These are phyloP conservation scores for Lumbricus terrestris DNA, from an alignment of 2,888 invertebrate genomes.

Conservation along the genomic window DNA sequence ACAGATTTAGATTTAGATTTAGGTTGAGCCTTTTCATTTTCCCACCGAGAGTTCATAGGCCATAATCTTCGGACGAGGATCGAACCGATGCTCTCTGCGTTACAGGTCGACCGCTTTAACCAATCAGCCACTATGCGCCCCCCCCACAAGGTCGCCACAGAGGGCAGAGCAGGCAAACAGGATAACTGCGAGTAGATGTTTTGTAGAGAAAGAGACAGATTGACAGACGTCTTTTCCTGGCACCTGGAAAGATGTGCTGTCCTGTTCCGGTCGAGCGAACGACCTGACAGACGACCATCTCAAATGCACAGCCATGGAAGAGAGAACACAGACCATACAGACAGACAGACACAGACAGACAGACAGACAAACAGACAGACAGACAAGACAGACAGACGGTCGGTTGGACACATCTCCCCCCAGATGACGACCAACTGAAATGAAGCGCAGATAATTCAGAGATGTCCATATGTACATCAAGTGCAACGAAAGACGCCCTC, in stretches of 20 bases:
- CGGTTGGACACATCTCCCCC: neutral
- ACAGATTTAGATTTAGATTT: too few species aligned
- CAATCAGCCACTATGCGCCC: too few species aligned
- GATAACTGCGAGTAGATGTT: neutral
- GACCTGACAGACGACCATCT: neutral
- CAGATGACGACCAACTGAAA: neutral
- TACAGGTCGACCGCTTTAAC: too few species aligned
- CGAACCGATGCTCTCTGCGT: too few species aligned
- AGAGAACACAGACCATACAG: too few species aligned
- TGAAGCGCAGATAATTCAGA: neutral
- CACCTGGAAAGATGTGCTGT: neutral
- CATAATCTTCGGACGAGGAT: too few species aligned
- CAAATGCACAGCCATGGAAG: neutral
- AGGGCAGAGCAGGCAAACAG: neutral
- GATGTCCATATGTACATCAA: neutral
- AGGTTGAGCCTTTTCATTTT: too few species aligned
- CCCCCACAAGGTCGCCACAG: too few species aligned
- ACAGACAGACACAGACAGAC: too few species aligned
- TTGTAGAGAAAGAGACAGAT: neutral
- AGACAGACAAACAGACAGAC: too few species aligned
- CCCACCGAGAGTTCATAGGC: too few species aligned
- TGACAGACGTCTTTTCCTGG: neutral
- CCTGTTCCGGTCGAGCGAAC: neutral
- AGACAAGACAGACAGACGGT: too few species aligned
- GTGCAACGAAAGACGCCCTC: neutral